Base-by-base conservation (phyloP, 2,888 invertebrate species). In the Callimorpha dominula region DNA sequence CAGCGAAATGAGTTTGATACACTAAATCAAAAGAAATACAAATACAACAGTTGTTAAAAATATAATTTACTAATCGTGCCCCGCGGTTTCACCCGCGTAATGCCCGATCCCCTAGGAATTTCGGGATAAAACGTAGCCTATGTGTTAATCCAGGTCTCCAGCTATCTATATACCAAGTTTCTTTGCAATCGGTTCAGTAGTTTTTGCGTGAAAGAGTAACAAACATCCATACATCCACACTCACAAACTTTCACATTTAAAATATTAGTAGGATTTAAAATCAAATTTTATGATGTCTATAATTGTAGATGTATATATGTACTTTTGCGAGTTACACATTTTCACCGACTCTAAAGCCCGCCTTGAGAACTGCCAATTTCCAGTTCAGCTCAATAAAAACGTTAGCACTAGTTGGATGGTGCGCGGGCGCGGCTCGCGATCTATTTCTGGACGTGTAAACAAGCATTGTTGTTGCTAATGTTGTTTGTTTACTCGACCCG, bases 391-490 rank as follows among this genome's bases (percentile, higher is more conserved):
- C 68, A 65, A 80, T 74, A 72, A 77, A 76, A 78, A 77, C 75
- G 63, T 54, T 17, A 31, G 63, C 72, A n/a, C n/a, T 65, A 20
- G 20, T 65, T 49, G 11, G 46, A 17, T 43, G 50, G 49, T 75
- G 77, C 80, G 81, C 74, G 70, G 65, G 79, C 83, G 78, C 78
- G 57, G 72, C 65, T 70, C 42, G 69, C 65, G 73, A 31, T 81
- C 85, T 86, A 86, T 86, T 86, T 84, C 78, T 8, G 76, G 72
- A 57, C 67, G 65, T 70, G 79, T 86, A 86, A 85, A 85, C 86
- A 85, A 72, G 78, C 77, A 82, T 84, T 85, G 85, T 86, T 85
- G 85, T 78, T 81, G 67, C 68, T 76, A 78, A 81, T 81, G 81
- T 77, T 86, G 86, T 85, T 86, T 86, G 80, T 85, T 86, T 85